phyloP scores from a whole-genome alignment of 2,888 invertebrate species.

The Lycaena phlaeas region DNA sequence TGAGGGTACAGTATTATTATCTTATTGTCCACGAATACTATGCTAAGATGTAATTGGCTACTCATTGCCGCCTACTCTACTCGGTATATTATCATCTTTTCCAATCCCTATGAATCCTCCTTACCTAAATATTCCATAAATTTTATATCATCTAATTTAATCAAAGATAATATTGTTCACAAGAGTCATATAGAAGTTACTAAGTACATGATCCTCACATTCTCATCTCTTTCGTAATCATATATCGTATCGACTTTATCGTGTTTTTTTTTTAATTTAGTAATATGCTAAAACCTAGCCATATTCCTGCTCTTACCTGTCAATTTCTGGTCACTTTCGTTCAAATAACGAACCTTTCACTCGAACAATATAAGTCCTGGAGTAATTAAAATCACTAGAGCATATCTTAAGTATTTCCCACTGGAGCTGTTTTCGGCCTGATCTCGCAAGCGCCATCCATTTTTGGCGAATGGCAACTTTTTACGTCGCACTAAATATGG shows the following conservation, averaged over 20 bases:
- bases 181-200: too few species aligned
- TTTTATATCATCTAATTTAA: too few species aligned
- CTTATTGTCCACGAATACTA: conserved; percentile 1
- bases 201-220: too few species aligned
- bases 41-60: background rate
- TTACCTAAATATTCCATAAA: too few species aligned
- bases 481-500: conserved; percentile 39
- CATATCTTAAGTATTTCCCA: conserved; percentile 48
- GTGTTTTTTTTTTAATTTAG: too few species aligned
- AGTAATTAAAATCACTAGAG: conserved; percentile 31
- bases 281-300: too few species aligned
- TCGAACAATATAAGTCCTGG: conserved; percentile 13
- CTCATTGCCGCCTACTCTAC: background rate
- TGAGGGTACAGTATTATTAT: background rate
- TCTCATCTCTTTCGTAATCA: too few species aligned
- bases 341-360: conserved; percentile 18
- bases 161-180: too few species aligned
- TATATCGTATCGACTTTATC: too few species aligned
- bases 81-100: background rate
- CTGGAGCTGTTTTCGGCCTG: conserved; percentile 34
- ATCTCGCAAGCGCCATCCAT: conserved; percentile 30
- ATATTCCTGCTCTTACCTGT: too few species aligned
- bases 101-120: too few species aligned
- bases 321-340: too few species aligned
- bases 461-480: conserved; percentile 43